Base-by-base conservation (phyloP, 2,888 invertebrate species). In the Masnerella sp. region DNA sequence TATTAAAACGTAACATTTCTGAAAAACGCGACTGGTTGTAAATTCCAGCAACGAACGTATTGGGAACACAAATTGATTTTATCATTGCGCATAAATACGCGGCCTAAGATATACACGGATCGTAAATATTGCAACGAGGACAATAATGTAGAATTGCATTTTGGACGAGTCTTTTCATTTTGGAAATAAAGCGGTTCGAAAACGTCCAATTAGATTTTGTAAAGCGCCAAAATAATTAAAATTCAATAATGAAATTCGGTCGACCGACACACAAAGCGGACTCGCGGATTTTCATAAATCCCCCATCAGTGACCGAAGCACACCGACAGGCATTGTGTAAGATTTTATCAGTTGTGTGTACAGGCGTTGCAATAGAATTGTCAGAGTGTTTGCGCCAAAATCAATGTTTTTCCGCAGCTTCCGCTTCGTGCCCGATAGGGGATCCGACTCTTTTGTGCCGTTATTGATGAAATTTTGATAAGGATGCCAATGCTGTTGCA, bases 191-290 rank as follows among this genome's bases (percentile, higher is more conserved):
- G 4, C 7, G 25, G 4, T 25, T 25, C 25, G 25, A 25, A 25
- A 65, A 74, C 76, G 70, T 77, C 74, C 65, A 51, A 47, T 38
- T 45, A 70, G 69, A 75, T 76, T 77, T 75, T 77, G 47, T 61
- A 65, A 77, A 75, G 73, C 73, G 79, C 77, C 78, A 30, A 25
- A 30, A 47, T 47, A 15, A 25, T 56, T 56, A 45, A 34, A 59
- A 38, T 47, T 38, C 15, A 52, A 45, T 52, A 64, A 36, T 18
- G 15, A 54, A 64, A 54, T 51, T 34, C 30, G 36, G 43, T 18
- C 38, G 28, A n/a, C n/a, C 28, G 47, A 11, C 9, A 51, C 49
- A 58, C 56, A 49, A 42, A 59, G 42, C 30, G 34, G 15, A 11
- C 11, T 20, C 14, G 34, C 12, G 36, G 52, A 68, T 68, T 68